These are phyloP conservation scores for Semnornis frantzii DNA, from an alignment of 2,113 vertebrate genomes.

Conservation along the genomic window DNA sequence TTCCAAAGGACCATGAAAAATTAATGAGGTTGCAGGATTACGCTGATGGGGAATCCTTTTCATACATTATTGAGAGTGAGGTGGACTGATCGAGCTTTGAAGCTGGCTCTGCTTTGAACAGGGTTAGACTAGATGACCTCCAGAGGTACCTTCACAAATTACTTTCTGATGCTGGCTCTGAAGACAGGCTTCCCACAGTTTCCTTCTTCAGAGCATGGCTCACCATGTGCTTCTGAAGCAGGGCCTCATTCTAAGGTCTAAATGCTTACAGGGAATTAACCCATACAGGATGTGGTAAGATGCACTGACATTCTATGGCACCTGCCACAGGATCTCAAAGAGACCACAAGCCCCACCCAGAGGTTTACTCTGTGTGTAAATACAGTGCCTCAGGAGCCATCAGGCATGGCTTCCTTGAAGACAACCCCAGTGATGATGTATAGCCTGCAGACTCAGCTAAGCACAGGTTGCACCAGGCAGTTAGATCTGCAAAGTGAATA, in stretches of 20 bases:
- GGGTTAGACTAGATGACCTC: neutral
- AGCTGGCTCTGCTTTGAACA: conserved; percentile 19
- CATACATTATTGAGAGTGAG: neutral
- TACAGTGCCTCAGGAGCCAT: neutral
- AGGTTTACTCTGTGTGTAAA: neutral
- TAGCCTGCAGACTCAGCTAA: neutral
- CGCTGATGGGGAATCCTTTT: neutral
- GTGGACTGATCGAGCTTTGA: neutral
- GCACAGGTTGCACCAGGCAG: neutral
- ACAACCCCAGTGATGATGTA: accelerated
- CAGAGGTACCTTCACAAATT: neutral
- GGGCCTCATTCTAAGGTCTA: neutral
- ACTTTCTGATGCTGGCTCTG: neutral
- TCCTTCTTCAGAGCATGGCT: neutral
- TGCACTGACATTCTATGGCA: neutral
- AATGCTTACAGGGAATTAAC: neutral
- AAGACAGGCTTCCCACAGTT: neutral
- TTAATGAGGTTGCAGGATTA: neutral
- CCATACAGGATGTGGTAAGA: accelerated
- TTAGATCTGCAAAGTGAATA: neutral
- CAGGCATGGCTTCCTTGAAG: neutral
- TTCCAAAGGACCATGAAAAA: neutral
- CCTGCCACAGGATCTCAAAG: neutral
- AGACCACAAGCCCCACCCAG: neutral
- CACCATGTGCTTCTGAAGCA: neutral